Evolutionary conservation across 2,113 vertebrate species (phyloP), one percentile per base, ranked within the genome.

Genomic region (Eublepharis macularius): DNA sequence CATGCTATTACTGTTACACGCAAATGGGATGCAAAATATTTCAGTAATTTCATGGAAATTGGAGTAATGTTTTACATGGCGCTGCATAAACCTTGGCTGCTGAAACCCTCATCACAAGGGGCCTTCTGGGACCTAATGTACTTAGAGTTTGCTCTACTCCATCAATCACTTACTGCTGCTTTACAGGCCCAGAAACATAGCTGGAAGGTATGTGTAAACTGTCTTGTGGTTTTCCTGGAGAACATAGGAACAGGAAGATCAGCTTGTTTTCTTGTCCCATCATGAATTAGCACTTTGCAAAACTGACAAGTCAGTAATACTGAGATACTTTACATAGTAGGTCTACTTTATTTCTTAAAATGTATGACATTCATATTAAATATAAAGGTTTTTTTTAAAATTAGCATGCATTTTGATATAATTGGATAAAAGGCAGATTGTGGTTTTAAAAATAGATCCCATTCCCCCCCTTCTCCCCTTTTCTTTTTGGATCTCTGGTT

Each of bases 31-130:
- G 77, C 76, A 73, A 86, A 63, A 86, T 86, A 36, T 12, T 6
- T 34, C 32, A 65, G 54, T 86, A 86, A 86, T 86, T 79, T 65
- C 54, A 86, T 74, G 66, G 69, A 86, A 86, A 86, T 73, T 86
- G 84, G 43, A 14, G 70, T 74, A 47, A 80, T 65, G 68, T 80
- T 86, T 86, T 85, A 63, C 69, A 85, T 80, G n/a, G 39, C 36
- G 41, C 68, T 29, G 32, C 51, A 72, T 63, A 85, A 80, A 79
- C 68, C 65, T 80, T 74, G 69, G 51, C 76, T 65, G 54, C 78
- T 65, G 73, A 63, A 57, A 86, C 68, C 69, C 43, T 63, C 54
- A 80, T 49, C n/a, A 74, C 24, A 73, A 80, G 70, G 54, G 41
- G 76, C 34, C 41, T 80, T 86, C 69, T 80, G 77, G 43, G 51